phyloP scores from a whole-genome alignment of 2,888 invertebrate genomes.

The Conomelus anceps region DNA sequence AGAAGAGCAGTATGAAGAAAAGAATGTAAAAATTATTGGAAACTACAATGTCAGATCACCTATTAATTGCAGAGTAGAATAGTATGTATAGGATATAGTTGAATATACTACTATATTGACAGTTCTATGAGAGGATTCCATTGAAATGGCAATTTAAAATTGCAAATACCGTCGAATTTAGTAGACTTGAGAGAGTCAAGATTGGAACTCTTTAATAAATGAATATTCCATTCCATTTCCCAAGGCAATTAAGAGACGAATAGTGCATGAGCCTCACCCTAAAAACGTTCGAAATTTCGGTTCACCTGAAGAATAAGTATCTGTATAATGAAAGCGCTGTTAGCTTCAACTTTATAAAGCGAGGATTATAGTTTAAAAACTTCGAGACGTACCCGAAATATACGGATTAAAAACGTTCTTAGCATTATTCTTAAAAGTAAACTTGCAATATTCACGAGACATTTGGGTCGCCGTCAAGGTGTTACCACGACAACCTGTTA shows the following conservation, averaged over 20 bases:
- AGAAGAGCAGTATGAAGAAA: too few species aligned
- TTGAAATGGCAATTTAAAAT: neutral
- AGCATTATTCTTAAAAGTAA: neutral
- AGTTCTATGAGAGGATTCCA: too few species aligned
- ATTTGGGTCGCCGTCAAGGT: too few species aligned
- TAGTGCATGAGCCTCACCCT: neutral
- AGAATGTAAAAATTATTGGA: too few species aligned
- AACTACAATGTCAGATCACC: too few species aligned
- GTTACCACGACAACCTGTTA: too few species aligned
- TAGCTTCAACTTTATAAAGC: neutral
- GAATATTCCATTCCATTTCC: neutral
- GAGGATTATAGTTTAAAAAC: neutral
- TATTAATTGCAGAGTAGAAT: too few species aligned
- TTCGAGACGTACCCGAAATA: neutral
- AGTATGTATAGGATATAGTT: too few species aligned
- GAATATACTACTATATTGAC: too few species aligned
- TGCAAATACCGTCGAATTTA: neutral
- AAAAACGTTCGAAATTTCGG: neutral
- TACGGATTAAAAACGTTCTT: neutral
- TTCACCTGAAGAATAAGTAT: neutral
- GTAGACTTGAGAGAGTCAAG: neutral
- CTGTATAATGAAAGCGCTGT: neutral
- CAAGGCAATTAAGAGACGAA: neutral
- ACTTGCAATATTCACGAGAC: neutral
- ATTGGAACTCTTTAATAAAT: neutral